phyloP scores from a whole-genome alignment of 2,797 vertebrate genomes.

The Enteromius argenteus region DNA sequence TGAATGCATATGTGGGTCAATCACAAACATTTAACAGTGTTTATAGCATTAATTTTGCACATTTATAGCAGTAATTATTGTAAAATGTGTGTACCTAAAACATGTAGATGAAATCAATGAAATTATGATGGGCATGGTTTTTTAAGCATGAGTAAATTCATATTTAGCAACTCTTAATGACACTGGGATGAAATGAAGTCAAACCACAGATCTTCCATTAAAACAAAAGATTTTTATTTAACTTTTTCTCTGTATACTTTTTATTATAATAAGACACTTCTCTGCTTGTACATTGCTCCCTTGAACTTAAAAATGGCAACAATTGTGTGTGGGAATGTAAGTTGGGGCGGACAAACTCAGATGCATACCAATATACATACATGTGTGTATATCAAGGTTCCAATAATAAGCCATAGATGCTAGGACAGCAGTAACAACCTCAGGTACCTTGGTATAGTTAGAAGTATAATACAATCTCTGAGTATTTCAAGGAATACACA shows the following conservation, averaged over 20 bases:
- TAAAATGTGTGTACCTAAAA: neutral
- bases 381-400: slow-evolving; percentile 84
- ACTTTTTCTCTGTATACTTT: slow-evolving; percentile 86
- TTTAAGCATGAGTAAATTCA: neutral
- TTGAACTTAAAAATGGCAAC: slow-evolving; percentile 88
- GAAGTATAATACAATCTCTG: slow-evolving; percentile 85
- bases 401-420: slow-evolving; percentile 85
- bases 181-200: slow-evolving; percentile 59
- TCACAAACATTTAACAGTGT: neutral
- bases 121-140: neutral
- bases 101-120: neutral
- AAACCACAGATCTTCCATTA: slow-evolving; percentile 76
- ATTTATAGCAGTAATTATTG: neutral
- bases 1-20: neutral
- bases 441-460: slow-evolving; percentile 81
- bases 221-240: slow-evolving; percentile 90
- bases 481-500: slow-evolving; percentile 78
- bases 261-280: slow-evolving; percentile 91
- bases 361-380: slow-evolving; percentile 89
- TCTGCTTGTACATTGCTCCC: slow-evolving; percentile 90
- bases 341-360: slow-evolving; percentile 86
- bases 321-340: slow-evolving; percentile 87
- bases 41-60: neutral
- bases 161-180: neutral
- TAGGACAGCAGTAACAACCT: slow-evolving; percentile 80